phyloP scores from a whole-genome alignment of 2,797 vertebrate genomes.

The Lepilemur ruficaudatus region DNA sequence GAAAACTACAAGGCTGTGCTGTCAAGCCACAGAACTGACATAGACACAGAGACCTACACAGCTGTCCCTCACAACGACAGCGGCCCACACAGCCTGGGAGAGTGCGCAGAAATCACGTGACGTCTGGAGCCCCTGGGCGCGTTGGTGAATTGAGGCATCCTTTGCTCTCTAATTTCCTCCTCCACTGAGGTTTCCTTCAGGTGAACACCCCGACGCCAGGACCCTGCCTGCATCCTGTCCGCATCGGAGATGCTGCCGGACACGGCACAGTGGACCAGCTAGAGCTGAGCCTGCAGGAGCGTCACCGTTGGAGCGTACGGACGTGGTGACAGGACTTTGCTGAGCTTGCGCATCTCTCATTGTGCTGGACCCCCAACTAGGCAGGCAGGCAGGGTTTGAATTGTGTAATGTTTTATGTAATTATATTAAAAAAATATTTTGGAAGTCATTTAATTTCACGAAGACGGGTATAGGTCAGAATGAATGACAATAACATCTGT shows the following conservation, averaged over 20 bases:
- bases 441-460: not conserved
- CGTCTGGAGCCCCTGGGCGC: not conserved
- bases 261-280: not conserved
- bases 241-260: not conserved
- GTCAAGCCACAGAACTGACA: not conserved
- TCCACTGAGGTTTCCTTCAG: not conserved
- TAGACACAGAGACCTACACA: too few species aligned
- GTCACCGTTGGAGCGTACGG: not conserved
- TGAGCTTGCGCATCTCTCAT: not conserved
- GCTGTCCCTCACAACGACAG: not conserved
- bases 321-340: rapidly evolving
- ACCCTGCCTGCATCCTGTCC: not conserved
- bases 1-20: not conserved
- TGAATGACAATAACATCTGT: not conserved
- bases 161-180: not conserved
- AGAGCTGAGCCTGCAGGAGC: too few species aligned
- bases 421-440: not conserved
- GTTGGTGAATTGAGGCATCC: not conserved
- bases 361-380: not conserved
- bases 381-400: not conserved
- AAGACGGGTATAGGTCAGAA: not conserved
- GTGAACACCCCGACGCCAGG: not conserved
- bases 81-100: not conserved
- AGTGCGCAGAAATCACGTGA: not conserved
- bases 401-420: not conserved